Evolutionary conservation across 2,888 invertebrate species (phyloP), one percentile per base, ranked within the genome.

Genomic region (Glaucopsyche alexis): DNA sequence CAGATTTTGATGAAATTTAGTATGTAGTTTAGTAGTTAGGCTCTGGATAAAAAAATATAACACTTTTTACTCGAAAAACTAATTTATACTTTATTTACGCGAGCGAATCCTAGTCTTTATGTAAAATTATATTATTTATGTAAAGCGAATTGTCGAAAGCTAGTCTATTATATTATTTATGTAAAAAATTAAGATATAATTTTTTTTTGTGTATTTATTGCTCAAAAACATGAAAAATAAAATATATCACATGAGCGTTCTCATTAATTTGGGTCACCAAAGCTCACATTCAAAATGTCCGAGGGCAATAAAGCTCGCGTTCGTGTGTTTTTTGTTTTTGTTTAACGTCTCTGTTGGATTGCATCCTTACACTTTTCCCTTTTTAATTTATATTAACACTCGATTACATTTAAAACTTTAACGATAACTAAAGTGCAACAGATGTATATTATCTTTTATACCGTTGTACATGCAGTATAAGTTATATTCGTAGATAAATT

Each of bases 251-350:
- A 60, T 29, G 60, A 60, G 29, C 29, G 13, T 67, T 67, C 47
- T 47, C 45, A 29, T 49, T 69, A 69, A 69, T 49, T 47, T 69
- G 69, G 69, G 69, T 69, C 69, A 69, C 69, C 69, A 47, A 49
- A 13, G 19, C 64, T 38, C 47, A 49, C 67, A 38, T 29, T 69
- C 47, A 38, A 69, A 47, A 47, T 19, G 47, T 29, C 69, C 69
- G 29, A 47, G 19, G 49, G 69, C 69, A 69, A 69, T 69, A 69
- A 69, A 69, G 69, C 69, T 47, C n/a, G 69, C 69, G 45, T 69
- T 8, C 45, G 16, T 13, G 29, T 38, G 29, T 69, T 69, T 47
- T 67, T 49, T 69, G 6, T 65, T 67, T 67, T 47, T 19, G 49
- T 69, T 69, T 4, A 49, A 69, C 69, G 47, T 69, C 69, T 69